A percentile compares a stretch with the other conserved stretches of the same genome.
Conservation (phyloP, 92 coral and sea anemone genomes). For the Epizoanthus ramosus region DNA sequence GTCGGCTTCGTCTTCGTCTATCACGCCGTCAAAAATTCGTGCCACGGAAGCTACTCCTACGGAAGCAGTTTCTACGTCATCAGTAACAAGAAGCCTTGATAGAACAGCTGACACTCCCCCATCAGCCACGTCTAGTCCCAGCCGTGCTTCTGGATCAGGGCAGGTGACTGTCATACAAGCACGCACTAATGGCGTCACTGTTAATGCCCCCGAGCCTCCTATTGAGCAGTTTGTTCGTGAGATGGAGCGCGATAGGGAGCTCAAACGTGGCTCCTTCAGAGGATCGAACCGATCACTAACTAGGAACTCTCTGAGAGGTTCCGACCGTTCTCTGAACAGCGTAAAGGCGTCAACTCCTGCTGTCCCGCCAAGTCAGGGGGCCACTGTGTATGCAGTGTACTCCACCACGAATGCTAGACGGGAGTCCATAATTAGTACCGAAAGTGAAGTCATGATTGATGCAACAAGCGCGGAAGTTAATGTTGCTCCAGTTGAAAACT, state of each 20-base stretch:
- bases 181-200: not conserved
- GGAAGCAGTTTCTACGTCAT: slow-evolving; percentile 14
- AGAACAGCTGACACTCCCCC: not conserved
- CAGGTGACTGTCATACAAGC: not conserved
- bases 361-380: slow-evolving; percentile 6
- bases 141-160: not conserved
- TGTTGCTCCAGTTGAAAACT: slow-evolving; percentile 46
- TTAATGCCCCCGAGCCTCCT: slow-evolving; percentile 1
- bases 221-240: slow-evolving; percentile 40
- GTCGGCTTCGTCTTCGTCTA: slow-evolving; percentile 22
- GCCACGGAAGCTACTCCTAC: slow-evolving; percentile 1
- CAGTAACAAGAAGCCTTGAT: not conserved
- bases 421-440: slow-evolving; percentile 17
- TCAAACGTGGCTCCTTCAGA: slow-evolving; percentile 36
- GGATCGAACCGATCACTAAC: slow-evolving; percentile 13
- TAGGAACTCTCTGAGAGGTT: slow-evolving; percentile 25
- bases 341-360: slow-evolving; percentile 8
- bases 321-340: slow-evolving; percentile 29
- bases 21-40: not conserved
- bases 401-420: not conserved
- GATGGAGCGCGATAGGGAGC: slow-evolving; percentile 38
- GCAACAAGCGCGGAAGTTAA: slow-evolving; percentile 56
- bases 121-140: not conserved
- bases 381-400: slow-evolving; percentile 37
- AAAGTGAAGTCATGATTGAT: slow-evolving; percentile 57